phyloP scores from a whole-genome alignment of 2,888 invertebrate species.

The Esperia sulphurella region DNA sequence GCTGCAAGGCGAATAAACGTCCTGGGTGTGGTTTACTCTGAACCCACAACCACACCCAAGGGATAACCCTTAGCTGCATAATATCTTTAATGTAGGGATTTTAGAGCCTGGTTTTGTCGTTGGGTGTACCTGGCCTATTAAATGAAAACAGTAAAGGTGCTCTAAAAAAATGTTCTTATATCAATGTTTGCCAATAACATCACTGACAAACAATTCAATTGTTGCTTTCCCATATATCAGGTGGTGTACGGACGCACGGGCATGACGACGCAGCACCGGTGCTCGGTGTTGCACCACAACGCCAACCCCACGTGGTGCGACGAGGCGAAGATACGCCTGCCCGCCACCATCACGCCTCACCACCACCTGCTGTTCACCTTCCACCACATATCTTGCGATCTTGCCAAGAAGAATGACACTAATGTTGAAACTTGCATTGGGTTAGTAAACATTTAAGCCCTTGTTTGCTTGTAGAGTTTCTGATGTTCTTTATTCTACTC shows the following conservation, averaged over 20 bases:
- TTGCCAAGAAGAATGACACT: constrained; percentile 87
- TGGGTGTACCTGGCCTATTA: no score
- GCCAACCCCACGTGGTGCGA: constrained; percentile 94
- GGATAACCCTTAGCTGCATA: no score
- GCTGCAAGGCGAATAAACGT: no score
- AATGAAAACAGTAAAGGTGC: no score
- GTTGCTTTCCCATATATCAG: constrained; percentile 26
- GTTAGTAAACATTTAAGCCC: constrained; percentile 25
- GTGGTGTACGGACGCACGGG: constrained; percentile 65
- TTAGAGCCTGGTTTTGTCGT: no score
- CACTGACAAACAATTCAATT: no score
- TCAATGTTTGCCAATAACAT: no score
- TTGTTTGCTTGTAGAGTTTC: neutral
- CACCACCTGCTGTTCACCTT: constrained; percentile 98
- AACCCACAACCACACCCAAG: no score
- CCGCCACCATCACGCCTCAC: constrained; percentile 88
- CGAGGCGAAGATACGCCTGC: constrained; percentile 94
- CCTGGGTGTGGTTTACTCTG: no score
- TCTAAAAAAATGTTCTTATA: no score
- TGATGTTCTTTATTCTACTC: neutral
- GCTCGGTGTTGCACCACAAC: constrained; percentile 93
- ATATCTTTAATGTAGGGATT: no score
- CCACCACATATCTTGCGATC: constrained; percentile 96
- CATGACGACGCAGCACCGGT: constrained; percentile 83
- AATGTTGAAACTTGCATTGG: constrained; percentile 92